Conservation (phyloP, 1,140 invertebrate species). For the Andrena cerasifolii region DNA sequence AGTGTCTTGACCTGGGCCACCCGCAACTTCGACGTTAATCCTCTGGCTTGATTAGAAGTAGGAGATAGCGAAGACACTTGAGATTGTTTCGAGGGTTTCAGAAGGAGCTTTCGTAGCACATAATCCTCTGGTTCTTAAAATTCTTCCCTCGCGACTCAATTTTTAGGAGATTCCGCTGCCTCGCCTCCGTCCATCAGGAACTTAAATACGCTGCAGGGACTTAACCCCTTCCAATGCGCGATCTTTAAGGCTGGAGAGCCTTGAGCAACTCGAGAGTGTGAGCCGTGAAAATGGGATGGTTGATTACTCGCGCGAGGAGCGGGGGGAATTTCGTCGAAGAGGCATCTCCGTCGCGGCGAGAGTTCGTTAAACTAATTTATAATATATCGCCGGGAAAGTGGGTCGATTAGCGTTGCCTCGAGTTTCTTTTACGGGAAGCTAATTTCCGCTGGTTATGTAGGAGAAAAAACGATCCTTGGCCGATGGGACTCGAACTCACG, state of each 20-base stretch:
- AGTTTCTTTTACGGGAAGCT: no score
- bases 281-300: slow-evolving; percentile 2
- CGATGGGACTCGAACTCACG: no score
- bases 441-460: no score
- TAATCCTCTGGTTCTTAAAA: no score
- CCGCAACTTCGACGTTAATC: background rate
- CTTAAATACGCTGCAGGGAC: background rate
- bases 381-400: slow-evolving; percentile 33
- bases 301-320: background rate
- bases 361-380: slow-evolving; percentile 51
- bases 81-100: no score
- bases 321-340: background rate
- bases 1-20: background rate
- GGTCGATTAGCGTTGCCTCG: no score
- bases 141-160: no score
- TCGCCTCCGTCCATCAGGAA: background rate
- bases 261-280: no score
- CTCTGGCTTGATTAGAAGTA: no score
- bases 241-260: background rate
- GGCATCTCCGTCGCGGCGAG: background rate
- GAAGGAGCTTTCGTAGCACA: no score
- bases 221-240: background rate
- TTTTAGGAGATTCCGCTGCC: background rate
- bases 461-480: no score
- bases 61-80: background rate